Evolutionary conservation across 1,140 invertebrate species (phyloP).

Genomic region (Euwallacea fornicatus): DNA sequence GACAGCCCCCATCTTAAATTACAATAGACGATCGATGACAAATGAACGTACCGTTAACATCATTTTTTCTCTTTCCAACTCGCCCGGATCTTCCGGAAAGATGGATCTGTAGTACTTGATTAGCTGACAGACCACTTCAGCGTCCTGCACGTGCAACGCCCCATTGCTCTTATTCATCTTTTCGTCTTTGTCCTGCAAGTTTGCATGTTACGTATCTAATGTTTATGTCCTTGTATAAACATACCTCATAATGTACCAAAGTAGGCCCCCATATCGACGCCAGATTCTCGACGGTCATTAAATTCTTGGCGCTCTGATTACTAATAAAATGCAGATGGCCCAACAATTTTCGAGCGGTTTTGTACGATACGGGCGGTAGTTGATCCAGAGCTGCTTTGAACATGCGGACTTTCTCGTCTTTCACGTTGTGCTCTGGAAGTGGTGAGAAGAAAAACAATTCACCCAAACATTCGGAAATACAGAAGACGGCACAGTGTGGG

Average conservation of each 20-base stretch:
- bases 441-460: neutral
- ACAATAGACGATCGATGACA: neutral
- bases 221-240: neutral
- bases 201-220: too few relatives aligned
- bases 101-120: conserved; percentile 59
- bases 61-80: conserved; percentile 67
- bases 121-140: conserved; percentile 44
- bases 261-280: conserved; percentile 84
- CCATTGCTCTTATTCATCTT: conserved; percentile 22
- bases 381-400: conserved; percentile 67
- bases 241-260: conserved; percentile 70
- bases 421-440: conserved; percentile 57
- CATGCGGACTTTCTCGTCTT: conserved; percentile 58
- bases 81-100: conserved; percentile 62
- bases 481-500: too few relatives aligned
- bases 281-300: conserved; percentile 80
- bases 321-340: conserved; percentile 80
- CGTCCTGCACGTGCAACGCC: conserved; percentile 38
- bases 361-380: conserved; percentile 68
- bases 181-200: conserved; percentile 40
- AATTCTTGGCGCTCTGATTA: conserved; percentile 70
- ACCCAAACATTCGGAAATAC: neutral
- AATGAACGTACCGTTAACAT: conserved; percentile 60
- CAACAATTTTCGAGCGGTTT: conserved; percentile 74
- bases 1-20: neutral